Percentiles rank a stretch among this genome's conserved stretches.
phyloP scores from a whole-genome alignment of 2,113 vertebrate genomes.

The Plestiodon gilberti region DNA sequence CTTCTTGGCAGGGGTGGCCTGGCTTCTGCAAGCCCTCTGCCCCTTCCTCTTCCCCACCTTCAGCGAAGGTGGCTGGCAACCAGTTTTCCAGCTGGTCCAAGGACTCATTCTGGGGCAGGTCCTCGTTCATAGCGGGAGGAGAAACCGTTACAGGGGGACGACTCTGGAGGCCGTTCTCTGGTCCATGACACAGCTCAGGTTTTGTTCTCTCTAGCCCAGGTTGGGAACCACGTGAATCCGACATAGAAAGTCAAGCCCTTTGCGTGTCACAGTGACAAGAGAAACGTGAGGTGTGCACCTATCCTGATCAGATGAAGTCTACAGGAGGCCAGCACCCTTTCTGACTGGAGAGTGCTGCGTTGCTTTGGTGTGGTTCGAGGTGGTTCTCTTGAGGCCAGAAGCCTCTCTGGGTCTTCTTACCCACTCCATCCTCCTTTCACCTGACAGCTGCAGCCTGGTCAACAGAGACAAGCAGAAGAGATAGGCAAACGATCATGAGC shows the following conservation, averaged over 20 bases:
- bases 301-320: background rate
- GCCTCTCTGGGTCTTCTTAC: background rate
- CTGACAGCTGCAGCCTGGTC: background rate
- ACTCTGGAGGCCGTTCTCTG: background rate
- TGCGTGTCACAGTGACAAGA: background rate
- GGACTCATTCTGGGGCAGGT: background rate
- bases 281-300: accelerated
- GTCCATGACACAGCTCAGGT: background rate
- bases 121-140: background rate
- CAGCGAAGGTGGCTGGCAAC: background rate
- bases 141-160: background rate
- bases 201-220: accelerated
- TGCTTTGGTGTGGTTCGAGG: background rate
- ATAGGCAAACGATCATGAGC: background rate
- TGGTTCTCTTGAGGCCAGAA: background rate
- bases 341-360: accelerated
- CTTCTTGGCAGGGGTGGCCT: constrained; percentile 42
- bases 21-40: background rate
- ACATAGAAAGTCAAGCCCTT: background rate
- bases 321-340: no score
- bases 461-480: background rate
- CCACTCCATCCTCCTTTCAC: background rate
- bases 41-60: background rate
- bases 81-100: background rate
- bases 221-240: no score